Evolutionary conservation across 2,888 invertebrate species (phyloP), one percentile per base, ranked within the genome.

Genomic region (Anticlea derivata): DNA sequence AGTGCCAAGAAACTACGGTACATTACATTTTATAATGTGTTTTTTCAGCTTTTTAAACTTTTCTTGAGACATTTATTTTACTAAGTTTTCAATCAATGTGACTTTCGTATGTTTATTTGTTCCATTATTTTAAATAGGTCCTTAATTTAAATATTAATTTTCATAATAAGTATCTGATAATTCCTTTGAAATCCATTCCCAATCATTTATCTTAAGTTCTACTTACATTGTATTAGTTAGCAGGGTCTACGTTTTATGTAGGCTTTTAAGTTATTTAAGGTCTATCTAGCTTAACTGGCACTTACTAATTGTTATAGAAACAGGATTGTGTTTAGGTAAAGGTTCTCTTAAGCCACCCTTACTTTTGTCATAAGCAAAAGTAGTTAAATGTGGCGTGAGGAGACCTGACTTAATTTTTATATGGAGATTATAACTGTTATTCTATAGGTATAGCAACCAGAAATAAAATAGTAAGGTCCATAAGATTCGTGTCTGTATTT

Each of bases 161-260:
- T 24, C 13, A 29, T 29, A 17, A 10, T 44, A 40, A 50, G 44
- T 45, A 30, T 35, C 41, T 39, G 29, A 39, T 43, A 50, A 56
- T 58, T 55, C 56, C 58, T 60, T 58, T 53, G 61, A 59, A 58
- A 55, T 54, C 58, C 65, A 71, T 73, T 66, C 72, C 71, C 59
- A 58, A 65, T 68, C 65, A 72, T 61, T 60, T 66, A 70, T 63
- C 58, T 60, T 73, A 65, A 68, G 66, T 65, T 51, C 63, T 73
- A 66, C 70, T 75, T 78, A 78, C 62, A 74, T 78, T 70, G 72
- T 80, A 79, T 78, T 79, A 76, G 74, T 83, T 80, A 76, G 71
- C 61, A 68, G 69, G 63, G 86, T 80, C 88, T 90, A 84, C 89
- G 89, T 90, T 89, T 86, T 87, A 88, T 78, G 87, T 83, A 87